Evolutionary conservation across 2,113 vertebrate species (phyloP).

Genomic region (Elephas maximus): DNA sequence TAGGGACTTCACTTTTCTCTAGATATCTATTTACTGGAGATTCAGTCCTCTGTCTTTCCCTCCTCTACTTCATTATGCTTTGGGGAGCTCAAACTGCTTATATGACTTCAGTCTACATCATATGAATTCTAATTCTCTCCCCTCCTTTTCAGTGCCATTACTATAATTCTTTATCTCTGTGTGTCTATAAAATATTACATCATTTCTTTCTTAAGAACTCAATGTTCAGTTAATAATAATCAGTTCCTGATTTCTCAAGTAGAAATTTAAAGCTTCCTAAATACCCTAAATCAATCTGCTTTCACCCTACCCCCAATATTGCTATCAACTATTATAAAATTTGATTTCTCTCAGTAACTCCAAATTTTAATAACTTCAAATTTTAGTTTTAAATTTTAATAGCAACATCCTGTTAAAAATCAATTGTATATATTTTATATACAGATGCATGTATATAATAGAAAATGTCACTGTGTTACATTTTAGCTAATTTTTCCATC

Average conservation of each 20-base stretch:
- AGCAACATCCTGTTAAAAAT: background rate
- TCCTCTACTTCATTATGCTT: constrained; percentile 29
- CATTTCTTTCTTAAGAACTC: constrained; percentile 36
- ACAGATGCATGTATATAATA: background rate
- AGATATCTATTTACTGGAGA: background rate
- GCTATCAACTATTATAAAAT: background rate
- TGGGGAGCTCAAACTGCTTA: background rate
- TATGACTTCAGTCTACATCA: background rate
- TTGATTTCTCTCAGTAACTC: background rate
- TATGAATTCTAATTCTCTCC: constrained; percentile 14
- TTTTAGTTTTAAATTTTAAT: no score
- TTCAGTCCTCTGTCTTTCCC: background rate
- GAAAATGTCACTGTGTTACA: background rate
- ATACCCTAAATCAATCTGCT: constrained; percentile 1
- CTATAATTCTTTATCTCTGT: background rate
- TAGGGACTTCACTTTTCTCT: background rate
- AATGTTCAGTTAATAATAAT: constrained; percentile 4
- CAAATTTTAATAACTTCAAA: no score
- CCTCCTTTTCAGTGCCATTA: background rate
- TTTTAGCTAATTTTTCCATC: background rate
- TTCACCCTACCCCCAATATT: background rate
- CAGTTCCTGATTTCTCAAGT: background rate
- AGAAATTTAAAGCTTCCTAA: background rate
- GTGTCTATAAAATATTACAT: constrained; percentile 1
- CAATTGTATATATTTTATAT: background rate